A percentile compares a stretch with the other conserved stretches of the same genome.
phyloP scores from a whole-genome alignment of 2,797 vertebrate species.

The Tokudaia muenninki region DNA sequence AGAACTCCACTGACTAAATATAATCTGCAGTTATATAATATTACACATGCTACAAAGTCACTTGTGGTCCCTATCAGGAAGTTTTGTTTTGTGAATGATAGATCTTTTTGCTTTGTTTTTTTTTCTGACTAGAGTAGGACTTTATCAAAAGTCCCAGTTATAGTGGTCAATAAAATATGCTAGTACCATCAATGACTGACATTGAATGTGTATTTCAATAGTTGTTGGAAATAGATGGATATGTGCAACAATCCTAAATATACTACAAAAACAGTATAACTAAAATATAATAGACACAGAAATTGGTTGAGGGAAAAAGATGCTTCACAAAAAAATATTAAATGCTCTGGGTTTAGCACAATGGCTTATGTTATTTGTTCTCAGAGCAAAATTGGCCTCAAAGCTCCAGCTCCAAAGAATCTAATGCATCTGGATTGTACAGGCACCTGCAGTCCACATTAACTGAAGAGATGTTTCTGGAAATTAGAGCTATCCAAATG shows the following conservation, averaged over 20 bases:
- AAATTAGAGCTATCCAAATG: neutral
- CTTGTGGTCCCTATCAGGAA: neutral
- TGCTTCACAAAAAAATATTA: neutral
- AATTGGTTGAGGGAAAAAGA: neutral
- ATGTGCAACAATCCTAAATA: neutral
- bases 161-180: neutral
- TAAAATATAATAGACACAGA: neutral
- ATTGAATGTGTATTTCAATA: neutral
- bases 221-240: neutral
- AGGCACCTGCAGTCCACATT: too few relatives aligned
- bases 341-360: neutral
- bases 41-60: neutral
- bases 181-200: neutral
- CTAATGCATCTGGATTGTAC: too few relatives aligned
- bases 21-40: neutral
- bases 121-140: neutral
- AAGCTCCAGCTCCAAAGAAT: too few relatives aligned
- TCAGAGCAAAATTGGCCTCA: neutral
- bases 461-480: neutral
- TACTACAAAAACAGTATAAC: neutral
- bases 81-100: neutral
- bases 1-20: neutral
- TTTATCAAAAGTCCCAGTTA: neutral
- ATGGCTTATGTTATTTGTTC: neutral
- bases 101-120: neutral